phyloP scores from a whole-genome alignment of 2,888 invertebrate species.

The Heliothis peltigera region DNA sequence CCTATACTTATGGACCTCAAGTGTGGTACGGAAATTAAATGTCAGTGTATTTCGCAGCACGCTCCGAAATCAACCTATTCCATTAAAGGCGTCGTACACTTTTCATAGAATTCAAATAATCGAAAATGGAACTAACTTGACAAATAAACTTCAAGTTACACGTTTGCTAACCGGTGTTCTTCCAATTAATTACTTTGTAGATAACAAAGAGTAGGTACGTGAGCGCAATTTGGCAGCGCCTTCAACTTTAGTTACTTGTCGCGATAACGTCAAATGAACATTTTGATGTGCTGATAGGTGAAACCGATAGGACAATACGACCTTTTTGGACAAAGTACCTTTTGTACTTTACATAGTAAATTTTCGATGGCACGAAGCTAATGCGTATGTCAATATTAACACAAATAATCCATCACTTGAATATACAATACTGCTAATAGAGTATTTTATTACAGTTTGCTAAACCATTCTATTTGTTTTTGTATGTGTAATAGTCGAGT shows the following conservation, averaged over 20 bases:
- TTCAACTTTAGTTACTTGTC: constrained; percentile 54
- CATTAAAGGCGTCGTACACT: not conserved
- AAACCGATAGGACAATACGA: constrained; percentile 8
- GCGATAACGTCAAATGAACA: constrained; percentile 64
- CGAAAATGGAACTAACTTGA: constrained; percentile 21
- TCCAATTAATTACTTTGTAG: constrained; percentile 70
- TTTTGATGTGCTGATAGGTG: constrained; percentile 61
- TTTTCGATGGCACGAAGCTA: constrained; percentile 9
- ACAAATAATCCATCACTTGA: constrained; percentile 17
- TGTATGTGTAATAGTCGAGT: constrained; percentile 1
- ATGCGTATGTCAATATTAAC: constrained; percentile 12
- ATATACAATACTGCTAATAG: constrained; percentile 7
- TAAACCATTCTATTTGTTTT: not conserved
- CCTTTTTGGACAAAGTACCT: not conserved
- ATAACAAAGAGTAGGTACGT: constrained; percentile 67
- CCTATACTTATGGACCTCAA: not conserved
- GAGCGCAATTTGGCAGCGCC: constrained; percentile 65
- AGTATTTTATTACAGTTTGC: not conserved
- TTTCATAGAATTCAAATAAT: constrained; percentile 29
- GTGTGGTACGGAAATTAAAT: constrained; percentile 1
- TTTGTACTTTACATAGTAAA: not conserved
- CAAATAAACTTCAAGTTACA: constrained; percentile 18
- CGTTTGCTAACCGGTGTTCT: constrained; percentile 35
- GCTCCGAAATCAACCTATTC: not conserved
- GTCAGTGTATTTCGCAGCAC: not conserved